Evolutionary conservation across 2,888 invertebrate genomes (phyloP).

Genomic region (Acanthosepion esculentum): DNA sequence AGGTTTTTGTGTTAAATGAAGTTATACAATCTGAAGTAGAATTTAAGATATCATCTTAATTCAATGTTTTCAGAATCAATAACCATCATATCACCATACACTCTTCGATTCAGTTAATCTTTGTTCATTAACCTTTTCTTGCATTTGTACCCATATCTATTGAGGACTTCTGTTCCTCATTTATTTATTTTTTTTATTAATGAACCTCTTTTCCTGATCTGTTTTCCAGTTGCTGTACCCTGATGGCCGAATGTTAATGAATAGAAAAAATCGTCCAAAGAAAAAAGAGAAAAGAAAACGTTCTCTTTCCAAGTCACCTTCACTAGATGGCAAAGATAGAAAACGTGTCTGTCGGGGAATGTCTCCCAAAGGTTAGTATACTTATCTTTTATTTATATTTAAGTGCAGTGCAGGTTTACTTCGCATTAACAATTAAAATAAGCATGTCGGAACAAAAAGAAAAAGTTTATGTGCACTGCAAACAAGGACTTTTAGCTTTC

Average conservation of each 20-base stretch:
- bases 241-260: constrained; percentile 8
- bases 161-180: not conserved
- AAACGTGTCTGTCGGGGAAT: constrained; percentile 39
- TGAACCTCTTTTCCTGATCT: not conserved
- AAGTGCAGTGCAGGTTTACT: not conserved
- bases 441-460: too few species aligned
- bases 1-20: too few species aligned
- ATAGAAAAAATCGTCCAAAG: not conserved
- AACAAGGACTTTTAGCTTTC: too few species aligned
- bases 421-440: not conserved
- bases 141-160: not conserved
- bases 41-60: too few species aligned
- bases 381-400: not conserved
- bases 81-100: too few species aligned
- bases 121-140: too few species aligned
- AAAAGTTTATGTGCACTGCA: too few species aligned
- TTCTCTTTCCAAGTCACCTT: constrained; percentile 36
- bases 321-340: not conserved
- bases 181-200: not conserved
- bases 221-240: constrained; percentile 15
- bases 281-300: constrained; percentile 42
- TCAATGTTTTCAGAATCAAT: too few species aligned
- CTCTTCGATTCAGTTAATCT: too few species aligned
- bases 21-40: too few species aligned
- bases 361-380: constrained; percentile 36